Evolutionary conservation across 2,888 invertebrate species (phyloP).

Genomic region (Watsonalla binaria): DNA sequence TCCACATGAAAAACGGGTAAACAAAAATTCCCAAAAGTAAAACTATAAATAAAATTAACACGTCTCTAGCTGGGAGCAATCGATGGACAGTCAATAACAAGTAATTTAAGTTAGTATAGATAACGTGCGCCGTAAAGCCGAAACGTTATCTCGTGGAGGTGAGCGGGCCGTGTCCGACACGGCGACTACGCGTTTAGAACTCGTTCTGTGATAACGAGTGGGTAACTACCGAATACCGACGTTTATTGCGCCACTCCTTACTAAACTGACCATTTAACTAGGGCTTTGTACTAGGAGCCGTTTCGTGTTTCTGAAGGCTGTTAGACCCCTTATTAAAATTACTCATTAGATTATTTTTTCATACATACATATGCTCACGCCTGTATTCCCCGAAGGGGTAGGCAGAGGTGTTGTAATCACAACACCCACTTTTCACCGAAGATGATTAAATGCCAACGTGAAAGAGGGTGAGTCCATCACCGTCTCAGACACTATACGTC

Average conservation of each 20-base stretch:
- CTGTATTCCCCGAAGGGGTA: too few relatives aligned
- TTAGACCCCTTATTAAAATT: too few relatives aligned
- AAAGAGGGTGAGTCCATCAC: too few relatives aligned
- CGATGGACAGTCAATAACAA: slow-evolving; percentile 26
- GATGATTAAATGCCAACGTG: too few relatives aligned
- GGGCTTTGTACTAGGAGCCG: not conserved
- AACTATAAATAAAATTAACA: slow-evolving; percentile 13
- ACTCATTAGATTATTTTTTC: too few relatives aligned
- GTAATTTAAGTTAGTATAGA: slow-evolving; percentile 21
- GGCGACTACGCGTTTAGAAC: not conserved
- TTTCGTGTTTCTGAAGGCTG: too few relatives aligned
- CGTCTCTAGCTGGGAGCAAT: slow-evolving; percentile 3
- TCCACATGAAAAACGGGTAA: not conserved
- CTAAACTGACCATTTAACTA: too few relatives aligned
- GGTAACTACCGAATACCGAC: not conserved
- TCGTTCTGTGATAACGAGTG: not conserved
- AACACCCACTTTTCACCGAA: too few relatives aligned
- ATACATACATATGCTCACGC: too few relatives aligned
- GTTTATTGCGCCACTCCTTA: not conserved
- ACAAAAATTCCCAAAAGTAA: not conserved
- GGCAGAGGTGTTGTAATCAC: too few relatives aligned
- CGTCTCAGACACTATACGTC: too few relatives aligned
- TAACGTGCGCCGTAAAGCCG: slow-evolving; percentile 26
- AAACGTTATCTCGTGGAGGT: slow-evolving; percentile 21
- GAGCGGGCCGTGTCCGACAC: slow-evolving; percentile 1